Base-by-base conservation (phyloP, 2,888 invertebrate species). In the Troides helena region DNA sequence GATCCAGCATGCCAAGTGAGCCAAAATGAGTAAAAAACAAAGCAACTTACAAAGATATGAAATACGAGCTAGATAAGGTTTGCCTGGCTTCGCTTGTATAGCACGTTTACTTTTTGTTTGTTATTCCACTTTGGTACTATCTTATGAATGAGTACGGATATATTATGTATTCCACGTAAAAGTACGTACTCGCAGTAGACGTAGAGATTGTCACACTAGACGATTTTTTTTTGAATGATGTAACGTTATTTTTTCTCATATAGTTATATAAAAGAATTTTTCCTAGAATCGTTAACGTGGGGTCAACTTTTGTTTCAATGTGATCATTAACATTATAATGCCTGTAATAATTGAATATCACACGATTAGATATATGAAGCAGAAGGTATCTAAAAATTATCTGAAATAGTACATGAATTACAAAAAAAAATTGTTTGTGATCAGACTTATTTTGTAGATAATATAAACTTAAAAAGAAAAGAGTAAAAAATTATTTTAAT, bases 401-500 rank as follows among this genome's bases (percentile, higher is more conserved):
- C 14, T 53, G 30, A 30, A 30, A 30, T 30, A 30, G 18, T 53
- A 14, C n/a, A 18, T 53, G 6, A 53, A 17, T 53, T 53, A 18
- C 53, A 17, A n/a, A 53, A 53, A 2, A 14, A 53, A 53, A 12
- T n/a, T 53, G 6, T 17, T 17, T n/a, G 21, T 21, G 21, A 21
- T 21, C 3, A 18, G 14, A 53, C 56, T n/a, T 56, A 0, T 57
- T 21, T 57, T 2, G 7, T 5, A 50, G 50, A 17, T 1, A 50
- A 4, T 2, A 50, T 17, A 17, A 46, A 46, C 14, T 46, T 46
- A 12, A 46, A 12, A 46, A 46, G 14, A 46, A 6, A 14, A 10
- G 46, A 7, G 14, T 14, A 46, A 46, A 46, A 10, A 14, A 14
- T 84, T 83, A 80, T 82, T 78, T 18, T 17, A n/a, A 23, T 73